Evolutionary conservation across 1,140 invertebrate genomes (phyloP), one percentile per base, ranked within the genome.

Genomic region (Heliconius nattereri): DNA sequence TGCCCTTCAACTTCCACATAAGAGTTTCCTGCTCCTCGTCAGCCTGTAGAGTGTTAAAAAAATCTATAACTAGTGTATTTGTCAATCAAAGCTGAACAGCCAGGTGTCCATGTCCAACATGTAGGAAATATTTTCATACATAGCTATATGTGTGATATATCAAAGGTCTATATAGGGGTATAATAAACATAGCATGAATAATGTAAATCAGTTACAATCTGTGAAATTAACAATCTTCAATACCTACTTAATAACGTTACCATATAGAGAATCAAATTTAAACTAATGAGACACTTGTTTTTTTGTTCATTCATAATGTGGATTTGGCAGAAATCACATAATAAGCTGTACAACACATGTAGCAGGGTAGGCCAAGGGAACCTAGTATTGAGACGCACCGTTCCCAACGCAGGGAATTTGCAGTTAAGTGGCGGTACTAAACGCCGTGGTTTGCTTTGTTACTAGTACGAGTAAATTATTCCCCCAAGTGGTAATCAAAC

Each of bases 221-320:
- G 75, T 73, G 60, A 80, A 76, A 73, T 80, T 66, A 80, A 73
- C 71, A 72, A 80, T 76, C 70, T 40, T 37, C 76, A 26, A 75
- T 66, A 71, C 45, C 70, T 60, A 80, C 45, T 73, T 60, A 80
- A 80, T 76, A 49, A 45, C 5, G 71, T 72, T 74, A 79, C 80
- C 71, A 79, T 83, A 79, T 84, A 81, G 82, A 84, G 79, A 79
- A 75, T 78, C 78, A 79, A 79, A 83, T 81, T 84, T 81, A 84
- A 81, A 79, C 78, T 78, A 76, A 84, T 79, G 78, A 82, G 83
- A 29, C 60, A 29, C 3, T 23, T 66, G 60, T 13, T 66, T 66
- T 60, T 66, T 66, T 23, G 8, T 26, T 66, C 57, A 26, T n/a
- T 13, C 20, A 66, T 66, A n/a, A 66, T 23, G 23, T n/a, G n/a